These are phyloP conservation scores for Drosophila mettleri DNA, from an alignment of 2,888 invertebrate species.

Conservation along the genomic window DNA sequence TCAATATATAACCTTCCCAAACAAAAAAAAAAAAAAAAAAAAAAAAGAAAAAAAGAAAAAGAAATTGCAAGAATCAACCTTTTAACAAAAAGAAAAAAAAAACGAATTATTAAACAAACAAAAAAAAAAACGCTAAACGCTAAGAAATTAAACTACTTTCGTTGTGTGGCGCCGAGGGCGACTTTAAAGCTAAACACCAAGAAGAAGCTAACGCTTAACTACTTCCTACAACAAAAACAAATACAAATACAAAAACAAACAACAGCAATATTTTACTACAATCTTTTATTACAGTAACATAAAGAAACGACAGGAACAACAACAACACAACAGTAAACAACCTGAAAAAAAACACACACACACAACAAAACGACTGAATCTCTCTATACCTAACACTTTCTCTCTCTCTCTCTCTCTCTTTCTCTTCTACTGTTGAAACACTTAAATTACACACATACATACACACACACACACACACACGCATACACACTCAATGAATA, in stretches of 20 bases:
- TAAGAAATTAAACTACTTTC: conserved; percentile 56
- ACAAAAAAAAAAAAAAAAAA: conserved; percentile 18
- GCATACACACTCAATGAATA: conserved; percentile 38
- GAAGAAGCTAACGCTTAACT: conserved; percentile 53
- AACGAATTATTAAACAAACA: conserved; percentile 10
- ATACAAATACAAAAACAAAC: conserved; percentile 28
- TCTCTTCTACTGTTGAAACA: neutral
- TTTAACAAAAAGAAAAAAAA: conserved; percentile 29
- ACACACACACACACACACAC: conserved; percentile 21
- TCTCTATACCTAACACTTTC: conserved; percentile 27
- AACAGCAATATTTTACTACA: conserved; percentile 74
- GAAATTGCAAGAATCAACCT: conserved; percentile 23
- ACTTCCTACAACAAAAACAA: conserved; percentile 45
- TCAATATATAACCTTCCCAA: conserved; percentile 30
- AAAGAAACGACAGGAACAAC: conserved; percentile 45
- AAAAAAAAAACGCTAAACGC: conserved; percentile 31
- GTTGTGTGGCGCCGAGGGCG: conserved; percentile 75
- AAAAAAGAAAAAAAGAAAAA: conserved; percentile 29
- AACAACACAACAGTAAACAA: conserved; percentile 41
- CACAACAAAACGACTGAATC: conserved; percentile 68
- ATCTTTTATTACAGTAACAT: conserved; percentile 57
- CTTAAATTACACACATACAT: conserved; percentile 1
- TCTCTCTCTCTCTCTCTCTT: conserved; percentile 8
- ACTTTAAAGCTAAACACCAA: conserved; percentile 62
- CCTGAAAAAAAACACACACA: conserved; percentile 51